Evolutionary conservation across 2,797 vertebrate species (phyloP).

Genomic region (Anomalospiza imberbis): DNA sequence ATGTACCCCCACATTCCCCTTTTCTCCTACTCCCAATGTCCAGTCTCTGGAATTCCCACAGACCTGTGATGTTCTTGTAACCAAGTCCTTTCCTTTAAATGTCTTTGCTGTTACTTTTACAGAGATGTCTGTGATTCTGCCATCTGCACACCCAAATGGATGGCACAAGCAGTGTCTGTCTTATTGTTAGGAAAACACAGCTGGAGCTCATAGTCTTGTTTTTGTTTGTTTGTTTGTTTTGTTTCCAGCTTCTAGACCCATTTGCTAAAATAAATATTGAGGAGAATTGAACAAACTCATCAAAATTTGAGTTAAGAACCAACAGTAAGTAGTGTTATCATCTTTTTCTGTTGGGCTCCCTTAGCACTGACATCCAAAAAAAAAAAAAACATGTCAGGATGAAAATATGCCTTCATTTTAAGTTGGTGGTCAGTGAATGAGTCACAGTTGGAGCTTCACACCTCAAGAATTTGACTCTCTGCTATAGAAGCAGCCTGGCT

Average conservation of each 20-base stretch:
- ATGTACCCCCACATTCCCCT: neutral
- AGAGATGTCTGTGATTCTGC: neutral
- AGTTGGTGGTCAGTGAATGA: neutral
- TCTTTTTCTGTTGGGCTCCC: neutral
- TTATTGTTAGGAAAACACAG: neutral
- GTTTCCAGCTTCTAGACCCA: neutral
- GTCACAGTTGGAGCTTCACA: neutral
- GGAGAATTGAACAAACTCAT: neutral
- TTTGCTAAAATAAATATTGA: neutral
- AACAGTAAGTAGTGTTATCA: neutral
- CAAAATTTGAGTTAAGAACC: neutral
- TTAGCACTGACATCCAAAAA: neutral
- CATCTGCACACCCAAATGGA: neutral
- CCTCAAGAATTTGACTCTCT: neutral
- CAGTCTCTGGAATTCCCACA: neutral
- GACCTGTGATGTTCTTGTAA: neutral
- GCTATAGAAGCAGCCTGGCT: neutral
- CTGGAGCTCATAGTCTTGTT: neutral
- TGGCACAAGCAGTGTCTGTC: neutral
- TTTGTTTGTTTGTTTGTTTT: neutral
- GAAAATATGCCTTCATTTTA: neutral
- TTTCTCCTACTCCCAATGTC: neutral
- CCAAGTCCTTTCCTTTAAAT: neutral
- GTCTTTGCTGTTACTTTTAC: neutral
- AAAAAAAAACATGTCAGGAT: neutral